Base-by-base conservation (phyloP, 2,888 invertebrate genomes). In the Megaustenia siamemsis region DNA sequence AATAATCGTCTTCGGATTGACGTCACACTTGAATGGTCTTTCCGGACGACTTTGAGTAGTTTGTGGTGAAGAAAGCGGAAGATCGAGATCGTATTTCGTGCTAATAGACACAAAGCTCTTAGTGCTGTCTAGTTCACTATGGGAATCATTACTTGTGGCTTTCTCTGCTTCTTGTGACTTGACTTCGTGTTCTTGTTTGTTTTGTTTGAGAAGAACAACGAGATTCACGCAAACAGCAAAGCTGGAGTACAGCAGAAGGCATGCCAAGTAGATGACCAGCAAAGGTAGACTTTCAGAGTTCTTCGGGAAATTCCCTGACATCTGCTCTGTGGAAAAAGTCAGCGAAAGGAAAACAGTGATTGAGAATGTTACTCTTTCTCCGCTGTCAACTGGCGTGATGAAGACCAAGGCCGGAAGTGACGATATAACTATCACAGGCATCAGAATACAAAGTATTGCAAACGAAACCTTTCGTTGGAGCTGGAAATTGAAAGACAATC, bases 291-390 rank as follows among this genome's bases (percentile, higher is more conserved):
- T 69, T 38, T 81, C 56, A n/a, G 81, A 81, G n/a, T 56, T 81
- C 18, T 69, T 69, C 5, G 81, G 81, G 18, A 81, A 53, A 15
- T 71, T 45, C 8, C 35, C 45, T 18, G 71, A 53, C 40, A 81
- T 60, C n/a, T 71, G 53, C n/a, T 82, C 82, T 18, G 56, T 85
- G 75, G 84, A 88, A 6, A 88, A 87, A 0, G 85, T 82, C 66
- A 85, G 82, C 0, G 88, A 76, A 0, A 88, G 85, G 49, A 86
- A 82, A 12, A 87, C 81, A 0, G 88, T 88, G 8, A 87, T 82
- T 28, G 87, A 82, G 43, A 86, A 85, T 10, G 85, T 79, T 32
- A 88, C 83, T 63, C 82, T 75, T 68, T 88, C 88, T 75, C 87
- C 88, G 32, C 83, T 84, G 12, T 84, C 87, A 3, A 81, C 79